phyloP scores from a whole-genome alignment of 2,888 invertebrate genomes.

The Chloromyia formosa region DNA sequence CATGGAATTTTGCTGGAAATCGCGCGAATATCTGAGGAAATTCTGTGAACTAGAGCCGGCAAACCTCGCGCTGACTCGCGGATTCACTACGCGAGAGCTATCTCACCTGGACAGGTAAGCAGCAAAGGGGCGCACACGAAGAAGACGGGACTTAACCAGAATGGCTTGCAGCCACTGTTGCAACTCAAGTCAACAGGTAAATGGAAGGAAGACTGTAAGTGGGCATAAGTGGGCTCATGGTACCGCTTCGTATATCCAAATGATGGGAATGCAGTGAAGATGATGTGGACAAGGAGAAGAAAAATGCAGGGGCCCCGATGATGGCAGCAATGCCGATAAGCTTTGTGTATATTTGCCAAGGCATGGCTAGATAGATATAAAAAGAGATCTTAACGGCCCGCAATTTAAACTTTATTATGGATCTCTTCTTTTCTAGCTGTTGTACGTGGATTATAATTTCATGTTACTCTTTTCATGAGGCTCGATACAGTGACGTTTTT shows the following conservation, averaged over 20 bases:
- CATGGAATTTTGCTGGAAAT: conserved; percentile 45
- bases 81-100: not conserved
- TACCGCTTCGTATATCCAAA: conserved; percentile 14
- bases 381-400: not conserved
- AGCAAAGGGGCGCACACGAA: not conserved
- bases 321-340: not conserved
- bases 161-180: conserved; percentile 35
- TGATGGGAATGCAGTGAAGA: conserved; percentile 32
- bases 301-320: not conserved
- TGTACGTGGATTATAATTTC: conserved; percentile 8
- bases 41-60: conserved; percentile 38
- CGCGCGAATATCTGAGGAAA: conserved; percentile 45
- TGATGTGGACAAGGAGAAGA: not conserved
- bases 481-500: conserved; percentile 14
- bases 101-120: conserved; percentile 4
- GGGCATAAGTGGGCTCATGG: not conserved
- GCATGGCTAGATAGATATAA: no score
- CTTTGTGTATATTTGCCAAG: not conserved
- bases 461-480: not conserved
- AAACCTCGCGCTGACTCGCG: conserved; percentile 6
- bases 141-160: conserved; percentile 16
- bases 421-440: not conserved
- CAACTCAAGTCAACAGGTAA: conserved; percentile 10
- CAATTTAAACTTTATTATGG: conserved; percentile 19
- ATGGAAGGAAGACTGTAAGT: conserved; percentile 4